These are phyloP conservation scores for Aphelinus atriplicis DNA, from an alignment of 1,140 invertebrate genomes.

Conservation along the genomic window DNA sequence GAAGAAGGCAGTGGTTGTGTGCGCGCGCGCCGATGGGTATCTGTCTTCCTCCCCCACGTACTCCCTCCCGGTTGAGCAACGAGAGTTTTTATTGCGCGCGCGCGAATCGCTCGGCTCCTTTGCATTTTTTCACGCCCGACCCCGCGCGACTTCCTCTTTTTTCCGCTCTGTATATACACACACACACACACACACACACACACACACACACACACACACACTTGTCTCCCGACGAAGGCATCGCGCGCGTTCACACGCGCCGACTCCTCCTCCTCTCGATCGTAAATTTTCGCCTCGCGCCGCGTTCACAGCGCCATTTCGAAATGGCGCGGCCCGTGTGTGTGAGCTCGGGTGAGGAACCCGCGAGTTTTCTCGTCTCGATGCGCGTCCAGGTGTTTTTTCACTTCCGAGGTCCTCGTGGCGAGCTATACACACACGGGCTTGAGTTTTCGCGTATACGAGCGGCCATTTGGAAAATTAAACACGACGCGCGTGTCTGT, in stretches of 20 bases:
- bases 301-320: slow-evolving; percentile 31
- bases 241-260: too few relatives aligned
- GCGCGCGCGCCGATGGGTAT: neutral
- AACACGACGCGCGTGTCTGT: neutral
- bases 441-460: slow-evolving; percentile 36
- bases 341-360: neutral
- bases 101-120: slow-evolving; percentile 42
- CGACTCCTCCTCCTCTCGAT: slow-evolving; percentile 30
- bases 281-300: slow-evolving; percentile 48
- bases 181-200: too few relatives aligned
- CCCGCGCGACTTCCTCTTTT: too few relatives aligned
- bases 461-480: slow-evolving; percentile 16
- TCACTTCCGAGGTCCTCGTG: neutral
- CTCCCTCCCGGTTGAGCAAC: neutral
- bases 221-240: too few relatives aligned
- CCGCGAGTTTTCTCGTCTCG: slow-evolving; percentile 19
- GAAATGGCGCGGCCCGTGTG: slow-evolving; percentile 43
- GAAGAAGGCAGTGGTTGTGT: neutral
- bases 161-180: too few relatives aligned
- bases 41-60: slow-evolving; percentile 16
- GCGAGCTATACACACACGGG: too few relatives aligned
- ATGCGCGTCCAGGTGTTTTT: slow-evolving; percentile 31
- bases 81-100: slow-evolving; percentile 50
- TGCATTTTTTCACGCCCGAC: slow-evolving; percentile 19
- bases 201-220: too few relatives aligned